Evolutionary conservation across 1,140 invertebrate species (phyloP).

Genomic region (Panagrolaimus sp.): DNA sequence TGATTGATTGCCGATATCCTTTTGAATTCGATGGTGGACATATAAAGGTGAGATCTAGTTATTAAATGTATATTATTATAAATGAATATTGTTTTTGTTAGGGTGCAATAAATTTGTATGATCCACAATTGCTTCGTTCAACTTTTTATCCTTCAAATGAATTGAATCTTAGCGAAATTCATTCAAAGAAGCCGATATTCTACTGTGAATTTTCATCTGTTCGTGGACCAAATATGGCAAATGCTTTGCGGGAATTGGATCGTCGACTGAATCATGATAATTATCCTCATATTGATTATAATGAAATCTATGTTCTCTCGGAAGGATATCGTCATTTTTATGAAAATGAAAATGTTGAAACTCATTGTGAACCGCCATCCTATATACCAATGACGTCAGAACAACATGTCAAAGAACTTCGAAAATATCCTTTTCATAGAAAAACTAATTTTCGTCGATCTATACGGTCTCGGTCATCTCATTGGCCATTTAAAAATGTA

Average conservation of each 20-base stretch:
- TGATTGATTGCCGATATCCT: constrained; percentile 74
- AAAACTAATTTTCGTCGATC: too few relatives aligned
- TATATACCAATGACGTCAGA: too few relatives aligned
- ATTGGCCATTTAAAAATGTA: too few relatives aligned
- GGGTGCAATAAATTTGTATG: constrained; percentile 3
- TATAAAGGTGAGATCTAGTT: constrained; percentile 65
- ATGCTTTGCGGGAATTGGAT: constrained; percentile 5
- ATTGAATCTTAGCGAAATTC: not conserved
- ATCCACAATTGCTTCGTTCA: not conserved
- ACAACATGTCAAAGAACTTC: too few relatives aligned
- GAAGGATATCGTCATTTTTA: constrained; percentile 7
- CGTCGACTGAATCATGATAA: not conserved
- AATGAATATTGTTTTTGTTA: too few relatives aligned
- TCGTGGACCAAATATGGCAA: constrained; percentile 18
- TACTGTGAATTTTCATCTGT: constrained; percentile 13
- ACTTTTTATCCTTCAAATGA: not conserved
- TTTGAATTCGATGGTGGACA: constrained; percentile 96
- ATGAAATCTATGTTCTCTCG: constrained; percentile 14
- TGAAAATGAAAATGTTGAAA: too few relatives aligned
- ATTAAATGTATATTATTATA: too few relatives aligned
- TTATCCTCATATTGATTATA: not conserved
- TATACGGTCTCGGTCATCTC: too few relatives aligned
- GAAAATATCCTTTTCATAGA: too few relatives aligned
- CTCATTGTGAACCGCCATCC: too few relatives aligned
- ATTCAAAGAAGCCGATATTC: not conserved